phyloP scores from a whole-genome alignment of 2,113 vertebrate genomes.

The Macquaria australasica region DNA sequence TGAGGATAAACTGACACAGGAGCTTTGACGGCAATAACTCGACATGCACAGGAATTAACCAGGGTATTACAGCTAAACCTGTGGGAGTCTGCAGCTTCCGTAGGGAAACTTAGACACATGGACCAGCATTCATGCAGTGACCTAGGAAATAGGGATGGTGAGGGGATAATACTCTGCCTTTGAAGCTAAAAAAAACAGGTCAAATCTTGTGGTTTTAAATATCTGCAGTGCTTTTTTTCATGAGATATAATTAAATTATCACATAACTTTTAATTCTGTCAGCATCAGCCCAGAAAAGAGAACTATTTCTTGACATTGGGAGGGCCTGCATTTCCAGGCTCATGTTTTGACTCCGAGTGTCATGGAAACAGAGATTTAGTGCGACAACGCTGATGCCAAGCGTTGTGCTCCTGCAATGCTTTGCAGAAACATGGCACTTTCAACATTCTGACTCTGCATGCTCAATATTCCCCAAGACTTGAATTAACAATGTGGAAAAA shows the following conservation, averaged over 20 bases:
- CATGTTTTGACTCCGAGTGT: conserved; percentile 76
- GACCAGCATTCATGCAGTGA: conserved; percentile 43
- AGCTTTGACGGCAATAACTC: conserved; percentile 71
- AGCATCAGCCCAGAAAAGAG: conserved; percentile 14
- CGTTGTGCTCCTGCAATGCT: conserved; percentile 62
- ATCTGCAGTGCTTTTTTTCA: conserved; percentile 4
- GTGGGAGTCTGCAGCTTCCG: conserved; percentile 53
- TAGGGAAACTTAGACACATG: conserved; percentile 39
- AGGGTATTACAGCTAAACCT: conserved; percentile 78
- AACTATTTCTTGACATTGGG: conserved; percentile 44
- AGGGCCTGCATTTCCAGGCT: conserved; percentile 60
- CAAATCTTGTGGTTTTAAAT: conserved; percentile 11
- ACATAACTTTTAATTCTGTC: conserved; percentile 44
- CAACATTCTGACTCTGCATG: conserved; percentile 42
- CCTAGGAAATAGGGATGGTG: conserved; percentile 35
- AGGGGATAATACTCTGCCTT: conserved; percentile 31
- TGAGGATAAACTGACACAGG: conserved; percentile 61
- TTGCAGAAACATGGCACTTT: conserved; percentile 71
- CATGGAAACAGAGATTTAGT: conserved; percentile 75
- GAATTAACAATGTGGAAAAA: conserved; percentile 44
- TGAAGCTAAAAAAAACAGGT: conserved; percentile 7
- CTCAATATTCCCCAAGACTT: conserved; percentile 36
- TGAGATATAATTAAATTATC: conserved; percentile 26
- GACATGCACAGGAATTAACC: conserved; percentile 72
- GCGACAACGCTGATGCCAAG: conserved; percentile 76